Evolutionary conservation across 2,113 vertebrate genomes (phyloP).

Genomic region (Trogon melanurus): DNA sequence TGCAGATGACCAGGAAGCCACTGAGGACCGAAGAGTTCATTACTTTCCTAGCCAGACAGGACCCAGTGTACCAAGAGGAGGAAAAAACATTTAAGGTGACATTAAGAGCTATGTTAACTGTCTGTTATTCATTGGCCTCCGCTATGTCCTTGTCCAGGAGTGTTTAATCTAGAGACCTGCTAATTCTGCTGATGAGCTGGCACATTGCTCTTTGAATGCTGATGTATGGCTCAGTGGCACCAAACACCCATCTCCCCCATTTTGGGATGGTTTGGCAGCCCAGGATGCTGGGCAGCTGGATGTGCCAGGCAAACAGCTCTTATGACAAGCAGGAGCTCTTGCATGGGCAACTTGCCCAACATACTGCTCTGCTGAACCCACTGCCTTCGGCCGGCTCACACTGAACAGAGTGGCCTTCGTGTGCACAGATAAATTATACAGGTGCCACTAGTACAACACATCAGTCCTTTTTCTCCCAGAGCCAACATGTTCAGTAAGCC

Average conservation of each 20-base stretch:
- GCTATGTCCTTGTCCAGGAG: not conserved
- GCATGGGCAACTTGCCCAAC: fast-evolving
- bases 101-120: not conserved
- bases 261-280: not conserved
- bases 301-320: not conserved
- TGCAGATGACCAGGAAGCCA: constrained; percentile 69
- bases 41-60: constrained; percentile 63
- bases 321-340: not conserved
- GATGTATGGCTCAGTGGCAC: not conserved
- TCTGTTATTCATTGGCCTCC: not conserved
- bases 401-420: not conserved
- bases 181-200: not conserved
- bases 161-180: not conserved
- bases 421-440: fast-evolving
- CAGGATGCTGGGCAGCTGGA: not conserved
- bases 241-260: not conserved
- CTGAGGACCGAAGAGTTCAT: constrained; percentile 79
- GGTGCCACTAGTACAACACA: no score
- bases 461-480: not conserved
- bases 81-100: constrained; percentile 84
- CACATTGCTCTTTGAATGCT: not conserved
- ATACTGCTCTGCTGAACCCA: not conserved
- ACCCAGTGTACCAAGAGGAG: constrained; percentile 84
- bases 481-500: not conserved
- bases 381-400: not conserved